Percentiles rank a stretch among this genome's conserved stretches.
Evolutionary conservation across 2,797 vertebrate species (phyloP).

Genomic region (Acanthornis magna): DNA sequence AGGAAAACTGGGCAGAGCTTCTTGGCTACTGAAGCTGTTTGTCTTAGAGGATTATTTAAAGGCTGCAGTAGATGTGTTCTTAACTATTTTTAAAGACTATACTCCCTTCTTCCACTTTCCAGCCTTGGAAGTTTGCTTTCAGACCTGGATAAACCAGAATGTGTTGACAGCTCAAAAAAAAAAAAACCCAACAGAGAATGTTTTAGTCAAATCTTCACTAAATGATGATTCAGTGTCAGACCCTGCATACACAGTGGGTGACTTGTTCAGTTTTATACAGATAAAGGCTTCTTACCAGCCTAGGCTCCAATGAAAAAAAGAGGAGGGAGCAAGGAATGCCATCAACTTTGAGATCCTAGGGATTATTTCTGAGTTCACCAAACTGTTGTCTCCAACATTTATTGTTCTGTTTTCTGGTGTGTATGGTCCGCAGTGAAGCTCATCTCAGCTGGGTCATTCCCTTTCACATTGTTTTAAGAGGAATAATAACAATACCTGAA

Average conservation of each 20-base stretch:
- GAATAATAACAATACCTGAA: not conserved
- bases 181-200: not conserved
- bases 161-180: not conserved
- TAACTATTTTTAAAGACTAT: not conserved
- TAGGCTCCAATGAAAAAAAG: not conserved
- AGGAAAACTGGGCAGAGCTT: not conserved
- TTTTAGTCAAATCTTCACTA: not conserved
- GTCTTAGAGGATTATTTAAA: not conserved
- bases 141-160: not conserved
- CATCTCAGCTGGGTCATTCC: not conserved
- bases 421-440: not conserved
- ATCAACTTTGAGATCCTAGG: not conserved
- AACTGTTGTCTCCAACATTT: not conserved
- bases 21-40: not conserved
- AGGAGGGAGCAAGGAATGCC: not conserved
- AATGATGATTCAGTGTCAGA: conserved; percentile 5
- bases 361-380: not conserved
- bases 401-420: not conserved
- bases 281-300: conserved; percentile 19
- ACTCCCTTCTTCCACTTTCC: not conserved
- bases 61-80: not conserved
- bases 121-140: not conserved
- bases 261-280: not conserved
- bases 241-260: not conserved
- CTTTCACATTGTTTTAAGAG: accelerated